A percentile compares a stretch with the other conserved stretches of the same genome.
Evolutionary conservation across 2,113 vertebrate species (phyloP).

Genomic region (Chamaea fasciata): DNA sequence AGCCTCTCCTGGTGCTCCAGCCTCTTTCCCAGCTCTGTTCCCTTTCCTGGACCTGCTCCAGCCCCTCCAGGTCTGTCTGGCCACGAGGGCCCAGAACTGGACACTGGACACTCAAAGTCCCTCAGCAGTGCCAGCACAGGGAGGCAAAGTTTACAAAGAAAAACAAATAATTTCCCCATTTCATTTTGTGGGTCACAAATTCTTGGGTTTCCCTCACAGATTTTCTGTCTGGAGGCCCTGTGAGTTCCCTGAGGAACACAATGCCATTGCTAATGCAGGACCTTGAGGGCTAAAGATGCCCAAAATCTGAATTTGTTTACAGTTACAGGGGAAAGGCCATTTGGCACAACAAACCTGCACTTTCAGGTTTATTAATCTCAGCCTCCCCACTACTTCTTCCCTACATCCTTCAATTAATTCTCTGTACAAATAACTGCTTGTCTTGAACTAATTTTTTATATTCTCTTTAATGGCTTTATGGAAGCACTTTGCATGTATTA

Average conservation of each 20-base stretch:
- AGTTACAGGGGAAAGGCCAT: background rate
- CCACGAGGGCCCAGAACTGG: background rate
- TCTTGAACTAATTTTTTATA: slow-evolving; percentile 7
- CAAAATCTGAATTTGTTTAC: background rate
- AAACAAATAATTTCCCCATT: background rate
- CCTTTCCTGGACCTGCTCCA: background rate
- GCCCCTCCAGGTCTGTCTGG: background rate
- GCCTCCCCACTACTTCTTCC: background rate
- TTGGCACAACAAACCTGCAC: background rate
- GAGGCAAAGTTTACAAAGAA: too few relatives aligned
- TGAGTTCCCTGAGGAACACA: rapidly evolving
- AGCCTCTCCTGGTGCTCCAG: background rate
- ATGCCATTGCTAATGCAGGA: background rate
- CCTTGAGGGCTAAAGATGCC: background rate
- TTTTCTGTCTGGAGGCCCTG: background rate
- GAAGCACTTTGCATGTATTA: slow-evolving; percentile 18
- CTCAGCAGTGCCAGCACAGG: background rate
- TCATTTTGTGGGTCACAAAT: background rate
- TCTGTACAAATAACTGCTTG: background rate
- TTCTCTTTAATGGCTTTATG: slow-evolving; percentile 16
- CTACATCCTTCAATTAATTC: background rate
- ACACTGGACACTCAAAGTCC: background rate
- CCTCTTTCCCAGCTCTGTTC: background rate
- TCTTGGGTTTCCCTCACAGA: background rate
- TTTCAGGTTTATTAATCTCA: slow-evolving; percentile 3